These are phyloP conservation scores for Aromia moschata DNA, from an alignment of 2,888 invertebrate species.

Conservation along the genomic window DNA sequence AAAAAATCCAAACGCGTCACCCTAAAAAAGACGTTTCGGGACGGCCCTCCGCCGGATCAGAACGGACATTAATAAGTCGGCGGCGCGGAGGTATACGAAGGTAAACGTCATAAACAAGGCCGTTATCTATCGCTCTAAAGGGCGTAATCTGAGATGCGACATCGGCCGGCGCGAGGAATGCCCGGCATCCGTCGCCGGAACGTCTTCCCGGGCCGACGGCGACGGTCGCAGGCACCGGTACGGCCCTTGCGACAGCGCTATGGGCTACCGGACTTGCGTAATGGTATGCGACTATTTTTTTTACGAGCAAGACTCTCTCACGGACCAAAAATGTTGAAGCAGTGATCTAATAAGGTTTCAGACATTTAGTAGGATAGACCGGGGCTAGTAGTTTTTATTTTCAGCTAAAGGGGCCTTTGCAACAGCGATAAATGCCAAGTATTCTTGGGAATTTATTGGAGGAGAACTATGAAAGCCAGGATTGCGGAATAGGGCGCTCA, in stretches of 20 bases:
- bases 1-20: slow-evolving; percentile 29
- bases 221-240: slow-evolving; percentile 16
- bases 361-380: too few relatives aligned
- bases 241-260: slow-evolving; percentile 25
- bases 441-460: too few relatives aligned
- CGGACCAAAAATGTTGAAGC: too few relatives aligned
- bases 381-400: too few relatives aligned
- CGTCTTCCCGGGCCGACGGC: slow-evolving; percentile 30
- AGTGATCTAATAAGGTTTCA: too few relatives aligned
- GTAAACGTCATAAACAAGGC: slow-evolving; percentile 60
- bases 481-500: too few relatives aligned
- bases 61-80: slow-evolving; percentile 50
- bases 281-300: slow-evolving; percentile 23
- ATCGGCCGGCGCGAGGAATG: slow-evolving; percentile 55
- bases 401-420: too few relatives aligned
- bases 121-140: slow-evolving; percentile 59
- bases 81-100: slow-evolving; percentile 48
- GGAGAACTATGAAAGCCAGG: too few relatives aligned
- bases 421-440: too few relatives aligned
- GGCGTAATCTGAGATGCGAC: slow-evolving; percentile 58
- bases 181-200: slow-evolving; percentile 53
- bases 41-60: slow-evolving; percentile 26
- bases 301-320: slow-evolving; percentile 24
- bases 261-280: slow-evolving; percentile 39
- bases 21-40: slow-evolving; percentile 27